Percentiles rank a stretch among this genome's conserved stretches.
phyloP scores from a whole-genome alignment of 2,888 invertebrate genomes.

The Cryptops parisi region DNA sequence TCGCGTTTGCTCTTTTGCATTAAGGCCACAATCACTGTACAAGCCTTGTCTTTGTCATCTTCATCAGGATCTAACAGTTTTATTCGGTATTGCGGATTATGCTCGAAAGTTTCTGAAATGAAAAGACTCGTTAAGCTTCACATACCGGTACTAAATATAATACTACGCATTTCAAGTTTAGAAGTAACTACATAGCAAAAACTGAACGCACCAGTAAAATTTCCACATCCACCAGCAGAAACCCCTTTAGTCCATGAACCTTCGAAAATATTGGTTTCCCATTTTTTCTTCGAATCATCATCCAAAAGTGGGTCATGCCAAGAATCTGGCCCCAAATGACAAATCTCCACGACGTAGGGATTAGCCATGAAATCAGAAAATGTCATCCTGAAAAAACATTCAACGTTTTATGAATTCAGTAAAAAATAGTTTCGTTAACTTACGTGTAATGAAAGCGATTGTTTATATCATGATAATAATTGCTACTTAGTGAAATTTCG shows the following conservation, averaged over 20 bases:
- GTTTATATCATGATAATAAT: too few species aligned
- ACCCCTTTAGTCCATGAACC: constrained; percentile 85
- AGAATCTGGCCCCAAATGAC: constrained; percentile 89
- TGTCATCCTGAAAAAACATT: constrained; percentile 57
- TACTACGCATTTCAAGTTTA: background rate
- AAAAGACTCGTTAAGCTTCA: too few species aligned
- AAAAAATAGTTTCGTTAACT: too few species aligned
- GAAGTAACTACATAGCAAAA: background rate
- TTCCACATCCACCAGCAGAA: constrained; percentile 93
- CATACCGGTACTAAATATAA: too few species aligned
- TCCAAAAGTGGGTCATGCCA: constrained; percentile 41
- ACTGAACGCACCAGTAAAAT: constrained; percentile 50
- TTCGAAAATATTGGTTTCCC: constrained; percentile 87
- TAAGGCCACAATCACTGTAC: constrained; percentile 82
- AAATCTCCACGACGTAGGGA: constrained; percentile 79
- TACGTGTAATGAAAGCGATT: too few species aligned
- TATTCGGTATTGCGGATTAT: constrained; percentile 84
- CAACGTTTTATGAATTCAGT: background rate
- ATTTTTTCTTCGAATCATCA: constrained; percentile 55
- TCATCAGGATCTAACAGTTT: constrained; percentile 72
- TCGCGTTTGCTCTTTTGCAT: constrained; percentile 95
- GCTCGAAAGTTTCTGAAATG: constrained; percentile 74
- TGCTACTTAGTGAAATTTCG: too few species aligned
- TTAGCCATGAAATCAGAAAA: constrained; percentile 68
- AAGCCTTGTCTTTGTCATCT: constrained; percentile 48